Evolutionary conservation across 2,113 vertebrate genomes (phyloP).

Genomic region (Oncorhynchus mykiss): DNA sequence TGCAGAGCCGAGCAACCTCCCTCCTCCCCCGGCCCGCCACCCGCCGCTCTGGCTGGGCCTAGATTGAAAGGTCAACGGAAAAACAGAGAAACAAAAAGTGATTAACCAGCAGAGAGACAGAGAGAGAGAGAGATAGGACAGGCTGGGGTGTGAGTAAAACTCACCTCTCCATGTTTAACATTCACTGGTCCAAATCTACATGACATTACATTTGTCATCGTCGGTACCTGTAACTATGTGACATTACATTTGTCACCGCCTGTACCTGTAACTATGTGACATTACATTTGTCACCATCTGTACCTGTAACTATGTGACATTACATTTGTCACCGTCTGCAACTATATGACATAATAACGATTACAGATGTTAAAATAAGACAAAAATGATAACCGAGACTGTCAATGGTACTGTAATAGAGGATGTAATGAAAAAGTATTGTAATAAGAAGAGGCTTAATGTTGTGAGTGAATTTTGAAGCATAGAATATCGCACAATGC

Average conservation of each 20-base stretch:
- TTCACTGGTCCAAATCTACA: not conserved
- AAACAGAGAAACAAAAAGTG: slow-evolving; percentile 8
- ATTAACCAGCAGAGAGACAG: not conserved
- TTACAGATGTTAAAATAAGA: too few species aligned
- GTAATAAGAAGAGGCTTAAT: too few species aligned
- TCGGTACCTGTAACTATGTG: too few species aligned
- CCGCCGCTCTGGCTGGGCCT: not conserved
- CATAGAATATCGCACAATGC: too few species aligned
- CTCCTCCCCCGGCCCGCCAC: not conserved
- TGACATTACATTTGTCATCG: not conserved
- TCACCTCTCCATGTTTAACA: not conserved
- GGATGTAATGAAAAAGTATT: too few species aligned
- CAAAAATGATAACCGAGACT: too few species aligned
- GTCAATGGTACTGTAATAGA: too few species aligned
- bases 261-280: not conserved
- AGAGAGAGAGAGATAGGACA: not conserved
- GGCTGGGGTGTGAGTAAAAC: not conserved
- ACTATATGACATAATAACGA: not conserved
- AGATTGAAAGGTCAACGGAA: slow-evolving; percentile 19
- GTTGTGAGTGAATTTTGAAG: too few species aligned
- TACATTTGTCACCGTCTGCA: not conserved
- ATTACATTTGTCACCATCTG: too few species aligned
- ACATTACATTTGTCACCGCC: not conserved
- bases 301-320: too few species aligned
- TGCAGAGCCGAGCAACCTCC: not conserved